Conservation (phyloP, 2,888 invertebrate genomes). For the Pogonocherus hispidulus region DNA sequence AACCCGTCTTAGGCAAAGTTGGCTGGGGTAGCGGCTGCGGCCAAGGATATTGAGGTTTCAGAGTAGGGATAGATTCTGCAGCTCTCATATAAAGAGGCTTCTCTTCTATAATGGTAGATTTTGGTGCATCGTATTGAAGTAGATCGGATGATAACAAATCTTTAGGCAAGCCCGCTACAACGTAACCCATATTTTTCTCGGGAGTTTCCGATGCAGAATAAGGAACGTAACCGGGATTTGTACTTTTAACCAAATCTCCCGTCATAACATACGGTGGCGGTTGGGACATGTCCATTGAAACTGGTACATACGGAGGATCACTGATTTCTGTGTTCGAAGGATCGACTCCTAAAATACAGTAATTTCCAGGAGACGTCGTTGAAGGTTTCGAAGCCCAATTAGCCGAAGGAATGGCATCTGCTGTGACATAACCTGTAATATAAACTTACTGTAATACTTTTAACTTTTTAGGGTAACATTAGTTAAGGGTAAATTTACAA, state of each 20-base stretch:
- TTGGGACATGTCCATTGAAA: conserved; percentile 46
- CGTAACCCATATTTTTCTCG: conserved; percentile 55
- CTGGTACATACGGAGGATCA: conserved; percentile 53
- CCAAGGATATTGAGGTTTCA: conserved; percentile 46
- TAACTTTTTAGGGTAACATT: too few species aligned
- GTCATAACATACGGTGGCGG: conserved; percentile 55
- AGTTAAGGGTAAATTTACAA: too few species aligned
- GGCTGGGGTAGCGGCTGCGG: conserved; percentile 48
- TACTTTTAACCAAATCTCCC: conserved; percentile 54
- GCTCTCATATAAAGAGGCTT: conserved; percentile 52
- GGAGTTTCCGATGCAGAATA: conserved; percentile 47
- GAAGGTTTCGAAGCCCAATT: conserved; percentile 36
- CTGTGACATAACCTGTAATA: conserved; percentile 43
- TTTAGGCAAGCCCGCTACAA: conserved; percentile 58
- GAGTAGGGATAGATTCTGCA: conserved; percentile 42
- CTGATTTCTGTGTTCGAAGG: conserved; percentile 42
- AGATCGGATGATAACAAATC: conserved; percentile 47
- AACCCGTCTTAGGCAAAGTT: conserved; percentile 50
- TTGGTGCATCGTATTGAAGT: conserved; percentile 32
- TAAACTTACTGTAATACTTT: too few species aligned
- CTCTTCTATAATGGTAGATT: conserved; percentile 37
- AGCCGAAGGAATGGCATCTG: conserved; percentile 34
- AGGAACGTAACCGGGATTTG: conserved; percentile 59
- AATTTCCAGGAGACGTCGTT: conserved; percentile 48
- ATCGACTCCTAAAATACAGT: conserved; percentile 60